These are phyloP conservation scores for Rhodophaea formosa DNA, from an alignment of 2,888 invertebrate genomes.

Conservation along the genomic window DNA sequence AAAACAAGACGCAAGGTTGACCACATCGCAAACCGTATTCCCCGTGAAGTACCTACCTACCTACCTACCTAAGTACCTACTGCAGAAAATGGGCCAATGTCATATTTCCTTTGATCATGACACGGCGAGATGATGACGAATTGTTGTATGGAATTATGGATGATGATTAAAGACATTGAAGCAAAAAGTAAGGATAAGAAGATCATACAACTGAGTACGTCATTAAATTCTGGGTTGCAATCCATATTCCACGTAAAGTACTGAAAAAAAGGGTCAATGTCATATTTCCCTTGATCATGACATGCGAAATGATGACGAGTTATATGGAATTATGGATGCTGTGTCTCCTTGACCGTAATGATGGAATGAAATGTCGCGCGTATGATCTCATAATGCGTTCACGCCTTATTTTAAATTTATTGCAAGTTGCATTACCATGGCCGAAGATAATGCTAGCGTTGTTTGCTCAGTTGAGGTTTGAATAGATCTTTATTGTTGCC, in stretches of 20 bases:
- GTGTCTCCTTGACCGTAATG: slow-evolving; percentile 41
- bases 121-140: slow-evolving; percentile 19
- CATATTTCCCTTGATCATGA: too few species aligned
- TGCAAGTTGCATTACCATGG: not conserved
- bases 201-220: too few species aligned
- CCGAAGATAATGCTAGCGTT: not conserved
- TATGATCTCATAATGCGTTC: slow-evolving; percentile 23
- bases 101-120: slow-evolving; percentile 17
- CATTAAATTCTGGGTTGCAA: too few species aligned
- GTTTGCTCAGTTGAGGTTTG: not conserved
- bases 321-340: slow-evolving; percentile 24
- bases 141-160: slow-evolving; percentile 23
- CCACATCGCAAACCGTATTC: not conserved
- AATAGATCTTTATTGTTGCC: too few species aligned
- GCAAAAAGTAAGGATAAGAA: too few species aligned
- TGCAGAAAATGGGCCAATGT: not conserved
- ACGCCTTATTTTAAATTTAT: not conserved
- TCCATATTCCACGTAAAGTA: too few species aligned
- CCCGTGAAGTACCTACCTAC: not conserved
- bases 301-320: slow-evolving; percentile 20
- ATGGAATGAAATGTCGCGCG: slow-evolving; percentile 27
- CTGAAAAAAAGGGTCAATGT: too few species aligned
- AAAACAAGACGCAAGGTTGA: slow-evolving; percentile 15
- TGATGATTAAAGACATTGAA: too few species aligned
- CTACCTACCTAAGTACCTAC: too few species aligned